A percentile compares a stretch with the other conserved stretches of the same genome.
phyloP scores from a whole-genome alignment of 1,140 invertebrate genomes.

The Ylistrum balloti region DNA sequence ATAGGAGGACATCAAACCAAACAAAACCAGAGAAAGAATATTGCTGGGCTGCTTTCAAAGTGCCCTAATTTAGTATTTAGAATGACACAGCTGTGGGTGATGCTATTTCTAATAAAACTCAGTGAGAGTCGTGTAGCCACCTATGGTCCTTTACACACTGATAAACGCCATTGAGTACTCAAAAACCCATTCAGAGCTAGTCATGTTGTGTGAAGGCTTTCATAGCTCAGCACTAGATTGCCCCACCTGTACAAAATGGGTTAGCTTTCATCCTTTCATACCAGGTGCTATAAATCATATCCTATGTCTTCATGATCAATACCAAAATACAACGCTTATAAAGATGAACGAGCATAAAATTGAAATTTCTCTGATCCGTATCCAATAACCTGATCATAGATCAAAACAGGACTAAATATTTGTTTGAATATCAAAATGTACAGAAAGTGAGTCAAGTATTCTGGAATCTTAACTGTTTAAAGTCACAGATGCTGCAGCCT shows the following conservation, averaged over 20 bases:
- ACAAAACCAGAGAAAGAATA: not conserved
- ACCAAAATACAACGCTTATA: not conserved
- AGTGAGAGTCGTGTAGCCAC: not conserved
- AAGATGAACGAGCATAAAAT: constrained; percentile 35
- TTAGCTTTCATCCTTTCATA: constrained; percentile 4
- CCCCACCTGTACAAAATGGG: not conserved
- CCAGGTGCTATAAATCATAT: not conserved
- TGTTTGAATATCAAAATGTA: not conserved
- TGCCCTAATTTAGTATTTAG: not conserved
- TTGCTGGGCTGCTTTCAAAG: not conserved
- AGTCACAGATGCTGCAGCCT: not conserved
- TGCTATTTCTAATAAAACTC: not conserved
- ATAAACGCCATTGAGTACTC: not conserved
- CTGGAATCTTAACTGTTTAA: not conserved
- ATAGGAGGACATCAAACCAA: not conserved
- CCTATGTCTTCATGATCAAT: not conserved
- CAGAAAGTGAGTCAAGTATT: not conserved
- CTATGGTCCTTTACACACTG: not conserved
- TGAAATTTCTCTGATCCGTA: not conserved
- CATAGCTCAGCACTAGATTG: not conserved
- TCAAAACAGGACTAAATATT: not conserved
- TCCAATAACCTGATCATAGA: not conserved
- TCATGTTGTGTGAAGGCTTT: not conserved
- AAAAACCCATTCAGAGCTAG: not conserved
- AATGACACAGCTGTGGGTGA: not conserved